Conservation (phyloP, 2,113 vertebrate species). For the Petrocephalus microphthalmus region DNA sequence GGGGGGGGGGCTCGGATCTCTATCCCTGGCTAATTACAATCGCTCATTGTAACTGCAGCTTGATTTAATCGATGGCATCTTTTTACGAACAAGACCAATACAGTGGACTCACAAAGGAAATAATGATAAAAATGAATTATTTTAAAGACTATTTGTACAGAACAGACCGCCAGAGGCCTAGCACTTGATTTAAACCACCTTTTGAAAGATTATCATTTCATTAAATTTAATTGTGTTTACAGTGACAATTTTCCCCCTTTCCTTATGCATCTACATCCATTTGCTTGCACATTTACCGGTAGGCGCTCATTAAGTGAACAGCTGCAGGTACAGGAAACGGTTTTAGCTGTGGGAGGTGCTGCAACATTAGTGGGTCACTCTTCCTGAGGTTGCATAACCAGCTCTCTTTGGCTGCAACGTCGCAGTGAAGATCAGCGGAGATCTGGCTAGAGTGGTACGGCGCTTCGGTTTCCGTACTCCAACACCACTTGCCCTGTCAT, state of each 20-base stretch:
- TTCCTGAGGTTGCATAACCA: neutral
- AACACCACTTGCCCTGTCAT: neutral
- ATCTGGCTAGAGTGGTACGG: neutral
- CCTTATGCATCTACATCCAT: constrained; percentile 6
- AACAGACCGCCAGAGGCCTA: constrained; percentile 12
- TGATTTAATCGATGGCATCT: neutral
- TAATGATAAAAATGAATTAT: neutral
- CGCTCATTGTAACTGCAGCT: constrained; percentile 9
- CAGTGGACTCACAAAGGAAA: constrained; percentile 19
- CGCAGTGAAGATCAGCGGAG: neutral
- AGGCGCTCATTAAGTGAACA: constrained; percentile 23
- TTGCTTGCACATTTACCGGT: constrained; percentile 16
- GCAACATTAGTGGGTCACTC: neutral
- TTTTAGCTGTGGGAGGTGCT: neutral
- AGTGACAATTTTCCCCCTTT: neutral
- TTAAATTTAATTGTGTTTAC: constrained; percentile 4
- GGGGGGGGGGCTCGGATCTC: neutral
- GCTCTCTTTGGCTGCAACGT: neutral
- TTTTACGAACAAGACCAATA: constrained; percentile 22
- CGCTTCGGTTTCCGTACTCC: neutral
- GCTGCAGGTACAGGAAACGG: constrained; percentile 1
- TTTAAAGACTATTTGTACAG: constrained; percentile 12
- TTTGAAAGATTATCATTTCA: constrained; percentile 7
- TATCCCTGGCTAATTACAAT: constrained; percentile 16
- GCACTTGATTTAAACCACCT: constrained; percentile 9